Evolutionary conservation across 1,140 invertebrate genomes (phyloP).

Genomic region (Linepithema humile): DNA sequence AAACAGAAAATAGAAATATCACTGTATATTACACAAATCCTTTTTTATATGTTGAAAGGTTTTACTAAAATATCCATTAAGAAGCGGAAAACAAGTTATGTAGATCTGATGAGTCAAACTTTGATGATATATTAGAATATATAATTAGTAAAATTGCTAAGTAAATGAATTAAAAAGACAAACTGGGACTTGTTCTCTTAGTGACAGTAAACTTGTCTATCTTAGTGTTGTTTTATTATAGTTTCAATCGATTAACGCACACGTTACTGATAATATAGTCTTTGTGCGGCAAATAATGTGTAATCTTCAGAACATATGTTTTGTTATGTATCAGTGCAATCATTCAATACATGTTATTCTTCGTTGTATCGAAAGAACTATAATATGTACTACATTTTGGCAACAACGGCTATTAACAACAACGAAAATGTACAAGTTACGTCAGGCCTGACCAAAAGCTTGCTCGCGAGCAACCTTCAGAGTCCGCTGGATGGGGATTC

Average conservation of each 20-base stretch:
- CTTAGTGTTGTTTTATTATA: slow-evolving; percentile 1
- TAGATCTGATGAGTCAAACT: slow-evolving; percentile 1
- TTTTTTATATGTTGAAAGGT: slow-evolving; percentile 37
- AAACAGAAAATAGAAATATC: slow-evolving; percentile 42
- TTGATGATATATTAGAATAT: slow-evolving; percentile 20
- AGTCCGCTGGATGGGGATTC: too few relatives aligned
- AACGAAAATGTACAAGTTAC: slow-evolving; percentile 57
- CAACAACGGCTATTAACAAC: slow-evolving; percentile 55
- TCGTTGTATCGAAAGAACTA: slow-evolving; percentile 32
- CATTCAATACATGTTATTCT: slow-evolving; percentile 15
- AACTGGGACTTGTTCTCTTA: background rate
- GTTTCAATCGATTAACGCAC: background rate
- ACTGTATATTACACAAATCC: slow-evolving; percentile 20
- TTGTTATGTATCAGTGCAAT: slow-evolving; percentile 27
- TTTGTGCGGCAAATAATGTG: background rate
- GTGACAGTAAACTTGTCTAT: background rate
- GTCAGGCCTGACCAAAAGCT: too few relatives aligned
- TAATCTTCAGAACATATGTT: slow-evolving; percentile 5
- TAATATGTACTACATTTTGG: slow-evolving; percentile 33
- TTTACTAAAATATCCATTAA: slow-evolving; percentile 20
- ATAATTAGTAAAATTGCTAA: slow-evolving; percentile 2
- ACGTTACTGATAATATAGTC: background rate
- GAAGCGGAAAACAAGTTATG: background rate
- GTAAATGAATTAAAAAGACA: slow-evolving; percentile 21
- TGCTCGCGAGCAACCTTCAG: too few relatives aligned